Percentiles rank a stretch among this genome's conserved stretches.
Evolutionary conservation across 2,797 vertebrate genomes (phyloP).

Genomic region (Notamacropus eugenii): DNA sequence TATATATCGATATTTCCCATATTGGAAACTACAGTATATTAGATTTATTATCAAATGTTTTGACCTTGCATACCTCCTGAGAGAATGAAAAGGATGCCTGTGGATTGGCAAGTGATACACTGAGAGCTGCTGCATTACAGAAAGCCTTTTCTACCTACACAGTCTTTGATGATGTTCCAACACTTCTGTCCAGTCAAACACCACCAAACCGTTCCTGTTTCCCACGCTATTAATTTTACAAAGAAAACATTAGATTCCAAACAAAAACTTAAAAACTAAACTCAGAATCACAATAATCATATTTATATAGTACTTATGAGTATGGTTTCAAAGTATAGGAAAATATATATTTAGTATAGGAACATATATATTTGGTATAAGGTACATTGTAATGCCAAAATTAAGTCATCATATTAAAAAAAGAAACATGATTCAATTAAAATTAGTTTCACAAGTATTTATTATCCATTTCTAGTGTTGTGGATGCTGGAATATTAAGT

Average conservation of each 20-base stretch:
- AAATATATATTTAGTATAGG: background rate
- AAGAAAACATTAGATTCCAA: background rate
- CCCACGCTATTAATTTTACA: background rate
- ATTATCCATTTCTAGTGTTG: background rate
- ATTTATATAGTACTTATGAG: background rate
- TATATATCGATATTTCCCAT: background rate
- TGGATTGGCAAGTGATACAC: background rate
- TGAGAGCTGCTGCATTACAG: background rate
- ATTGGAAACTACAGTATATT: no score
- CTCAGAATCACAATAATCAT: background rate
- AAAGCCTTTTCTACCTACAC: slow-evolving; percentile 12
- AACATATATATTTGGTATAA: background rate
- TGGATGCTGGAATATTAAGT: background rate
- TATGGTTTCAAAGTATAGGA: background rate
- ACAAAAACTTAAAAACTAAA: background rate
- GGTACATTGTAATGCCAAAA: background rate
- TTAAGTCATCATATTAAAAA: background rate
- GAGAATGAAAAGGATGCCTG: background rate
- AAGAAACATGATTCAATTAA: background rate
- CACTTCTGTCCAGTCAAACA: background rate
- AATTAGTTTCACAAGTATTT: background rate
- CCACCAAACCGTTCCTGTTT: background rate
- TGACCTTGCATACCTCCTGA: background rate
- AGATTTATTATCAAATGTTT: background rate
- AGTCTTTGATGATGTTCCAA: background rate